Conservation (phyloP, 2,797 vertebrate species). For the Acipenser transmontanus region DNA sequence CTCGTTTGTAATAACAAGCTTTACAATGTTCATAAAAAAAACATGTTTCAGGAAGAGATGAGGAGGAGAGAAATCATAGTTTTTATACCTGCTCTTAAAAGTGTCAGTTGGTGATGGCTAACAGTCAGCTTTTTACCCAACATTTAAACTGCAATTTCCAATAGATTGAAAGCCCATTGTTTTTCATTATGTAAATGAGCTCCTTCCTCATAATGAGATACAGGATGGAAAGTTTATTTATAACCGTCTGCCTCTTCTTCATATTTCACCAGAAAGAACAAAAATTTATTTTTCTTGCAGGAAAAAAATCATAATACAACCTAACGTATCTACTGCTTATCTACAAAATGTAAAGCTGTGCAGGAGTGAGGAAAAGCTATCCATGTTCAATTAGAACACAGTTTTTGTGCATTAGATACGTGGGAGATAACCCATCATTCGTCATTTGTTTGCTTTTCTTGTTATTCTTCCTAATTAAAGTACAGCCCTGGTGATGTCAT, state of each 20-base stretch:
- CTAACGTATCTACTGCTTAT: no score
- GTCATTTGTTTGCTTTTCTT: slow-evolving; percentile 37
- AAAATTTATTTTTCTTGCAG: neutral
- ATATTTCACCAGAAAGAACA: neutral
- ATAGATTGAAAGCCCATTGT: no score
- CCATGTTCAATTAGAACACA: slow-evolving; percentile 12
- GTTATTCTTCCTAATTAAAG: slow-evolving; percentile 38
- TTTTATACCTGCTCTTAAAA: no score
- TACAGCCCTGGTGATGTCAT: slow-evolving; percentile 1
- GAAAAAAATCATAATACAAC: slow-evolving; percentile 10
- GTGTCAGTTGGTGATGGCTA: no score
- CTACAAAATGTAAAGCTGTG: no score
- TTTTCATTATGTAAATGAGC: neutral
- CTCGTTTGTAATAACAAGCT: no score
- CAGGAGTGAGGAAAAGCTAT: slow-evolving; percentile 16
- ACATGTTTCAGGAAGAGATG: no score
- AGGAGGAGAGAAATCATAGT: no score
- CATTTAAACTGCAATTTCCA: no score
- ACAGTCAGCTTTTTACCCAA: no score
- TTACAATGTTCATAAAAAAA: no score
- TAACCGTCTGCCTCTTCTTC: neutral
- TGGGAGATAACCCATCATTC: slow-evolving; percentile 32
- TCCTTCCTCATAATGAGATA: slow-evolving; percentile 5
- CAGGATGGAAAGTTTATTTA: neutral
- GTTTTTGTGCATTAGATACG: slow-evolving; percentile 26